These are phyloP conservation scores for Drosophila athabasca DNA, from an alignment of 1,140 invertebrate genomes.

Conservation along the genomic window DNA sequence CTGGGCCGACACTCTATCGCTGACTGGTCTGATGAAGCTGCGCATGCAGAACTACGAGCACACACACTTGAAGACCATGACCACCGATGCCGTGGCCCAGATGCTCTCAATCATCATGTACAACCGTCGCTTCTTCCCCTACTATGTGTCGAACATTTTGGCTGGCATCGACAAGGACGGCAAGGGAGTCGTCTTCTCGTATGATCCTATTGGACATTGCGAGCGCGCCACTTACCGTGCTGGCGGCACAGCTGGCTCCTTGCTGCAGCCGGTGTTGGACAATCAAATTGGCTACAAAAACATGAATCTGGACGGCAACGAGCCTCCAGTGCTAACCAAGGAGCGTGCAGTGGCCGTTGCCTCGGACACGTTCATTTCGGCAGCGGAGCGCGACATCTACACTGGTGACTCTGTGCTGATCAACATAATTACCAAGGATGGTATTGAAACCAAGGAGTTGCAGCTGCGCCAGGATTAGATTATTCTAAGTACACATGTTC, in stretches of 20 bases:
- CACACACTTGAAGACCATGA: constrained; percentile 97
- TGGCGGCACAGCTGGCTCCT: constrained; percentile 91
- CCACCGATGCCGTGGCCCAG: constrained; percentile 95
- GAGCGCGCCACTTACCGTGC: constrained; percentile 92
- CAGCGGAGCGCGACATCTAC: constrained; percentile 98
- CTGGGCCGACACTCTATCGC: constrained; percentile 98
- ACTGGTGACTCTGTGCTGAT: constrained; percentile 96
- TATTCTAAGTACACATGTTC: too few relatives aligned
- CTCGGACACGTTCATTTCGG: constrained; percentile 98
- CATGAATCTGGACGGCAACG: constrained; percentile 90
- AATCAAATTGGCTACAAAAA: constrained; percentile 96
- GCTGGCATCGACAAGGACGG: constrained; percentile 94
- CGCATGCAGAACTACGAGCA: constrained; percentile 97
- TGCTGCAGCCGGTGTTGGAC: constrained; percentile 93
- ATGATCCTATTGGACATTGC: constrained; percentile 98
- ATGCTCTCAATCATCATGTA: constrained; percentile 98
- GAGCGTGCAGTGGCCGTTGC: constrained; percentile 93
- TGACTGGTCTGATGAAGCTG: constrained; percentile 93
- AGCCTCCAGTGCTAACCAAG: constrained; percentile 86
- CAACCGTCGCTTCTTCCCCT: constrained; percentile 98
- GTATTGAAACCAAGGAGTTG: constrained; percentile 89
- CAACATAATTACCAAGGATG: constrained; percentile 95
- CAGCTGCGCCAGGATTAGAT: constrained; percentile 91
- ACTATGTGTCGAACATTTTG: constrained; percentile 97
- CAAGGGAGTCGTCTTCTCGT: constrained; percentile 97